These are phyloP conservation scores for Paraescarpia echinospica DNA, from an alignment of 1,140 invertebrate species.

Conservation along the genomic window DNA sequence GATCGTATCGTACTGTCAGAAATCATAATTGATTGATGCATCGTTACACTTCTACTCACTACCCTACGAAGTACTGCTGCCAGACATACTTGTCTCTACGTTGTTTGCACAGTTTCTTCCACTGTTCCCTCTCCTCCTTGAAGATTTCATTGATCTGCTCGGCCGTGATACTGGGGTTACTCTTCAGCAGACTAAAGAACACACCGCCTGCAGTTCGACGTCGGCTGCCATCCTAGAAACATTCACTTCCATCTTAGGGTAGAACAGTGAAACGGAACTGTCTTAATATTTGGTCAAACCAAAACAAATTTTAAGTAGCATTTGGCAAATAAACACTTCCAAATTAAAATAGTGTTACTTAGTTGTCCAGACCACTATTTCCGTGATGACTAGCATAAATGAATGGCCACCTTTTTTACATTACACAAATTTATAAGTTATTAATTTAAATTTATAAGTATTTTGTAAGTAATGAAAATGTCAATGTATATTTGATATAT, in stretches of 20 bases:
- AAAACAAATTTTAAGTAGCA: neutral
- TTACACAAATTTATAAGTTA: no score
- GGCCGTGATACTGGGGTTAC: conserved; percentile 69
- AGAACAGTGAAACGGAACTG: neutral
- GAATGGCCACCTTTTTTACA: neutral
- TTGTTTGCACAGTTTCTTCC: neutral
- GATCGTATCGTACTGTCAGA: no score
- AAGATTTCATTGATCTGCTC: conserved; percentile 73
- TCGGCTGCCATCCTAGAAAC: conserved; percentile 70
- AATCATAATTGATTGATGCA: no score
- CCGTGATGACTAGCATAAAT: no score
- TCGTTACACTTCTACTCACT: no score
- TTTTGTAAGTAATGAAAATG: neutral
- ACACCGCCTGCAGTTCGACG: conserved; percentile 79
- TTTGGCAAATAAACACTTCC: neutral
- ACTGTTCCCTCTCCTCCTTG: neutral
- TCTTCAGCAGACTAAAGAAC: conserved; percentile 77
- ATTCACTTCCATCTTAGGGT: neutral
- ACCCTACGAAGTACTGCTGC: no score
- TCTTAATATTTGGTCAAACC: neutral
- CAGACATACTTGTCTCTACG: neutral
- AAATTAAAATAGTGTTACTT: no score
- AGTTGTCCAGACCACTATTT: no score
- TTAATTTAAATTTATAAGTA: no score
- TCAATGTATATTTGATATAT: no score